Conservation (phyloP, 2,888 invertebrate species). For the Tubulanus polymorphus region DNA sequence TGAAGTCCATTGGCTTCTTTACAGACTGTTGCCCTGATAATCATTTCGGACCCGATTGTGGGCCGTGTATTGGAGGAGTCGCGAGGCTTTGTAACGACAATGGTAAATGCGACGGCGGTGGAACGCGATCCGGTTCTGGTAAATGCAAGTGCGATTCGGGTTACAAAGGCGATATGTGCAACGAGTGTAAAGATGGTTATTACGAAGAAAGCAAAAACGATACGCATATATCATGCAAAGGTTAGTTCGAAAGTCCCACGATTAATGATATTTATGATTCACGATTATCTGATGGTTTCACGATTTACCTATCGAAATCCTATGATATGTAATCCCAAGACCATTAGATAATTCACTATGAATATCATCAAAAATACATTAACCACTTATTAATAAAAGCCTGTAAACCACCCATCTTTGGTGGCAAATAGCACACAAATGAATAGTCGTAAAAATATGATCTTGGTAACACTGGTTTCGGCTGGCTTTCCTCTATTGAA, state of each 20-base stretch:
- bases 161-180: constrained; percentile 74
- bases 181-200: constrained; percentile 73
- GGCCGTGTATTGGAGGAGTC: constrained; percentile 72
- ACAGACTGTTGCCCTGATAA: constrained; percentile 76
- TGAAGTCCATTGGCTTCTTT: constrained; percentile 5
- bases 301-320: no score
- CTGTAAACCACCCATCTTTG: no score
- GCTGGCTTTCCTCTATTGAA: no score
- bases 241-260: no score
- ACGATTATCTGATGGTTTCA: neutral
- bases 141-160: constrained; percentile 81
- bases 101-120: constrained; percentile 83
- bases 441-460: no score
- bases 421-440: no score
- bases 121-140: constrained; percentile 89
- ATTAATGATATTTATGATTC: no score
- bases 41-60: constrained; percentile 79
- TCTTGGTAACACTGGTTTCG: no score
- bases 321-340: no score
- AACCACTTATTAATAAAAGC: no score
- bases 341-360: no score
- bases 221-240: constrained; percentile 61
- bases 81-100: constrained; percentile 74
- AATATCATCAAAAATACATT: no score
- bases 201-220: constrained; percentile 36